Percentiles rank a stretch among this genome's conserved stretches.
Conservation (phyloP, 2,797 vertebrate genomes). For the Hafferia zeledoni region DNA sequence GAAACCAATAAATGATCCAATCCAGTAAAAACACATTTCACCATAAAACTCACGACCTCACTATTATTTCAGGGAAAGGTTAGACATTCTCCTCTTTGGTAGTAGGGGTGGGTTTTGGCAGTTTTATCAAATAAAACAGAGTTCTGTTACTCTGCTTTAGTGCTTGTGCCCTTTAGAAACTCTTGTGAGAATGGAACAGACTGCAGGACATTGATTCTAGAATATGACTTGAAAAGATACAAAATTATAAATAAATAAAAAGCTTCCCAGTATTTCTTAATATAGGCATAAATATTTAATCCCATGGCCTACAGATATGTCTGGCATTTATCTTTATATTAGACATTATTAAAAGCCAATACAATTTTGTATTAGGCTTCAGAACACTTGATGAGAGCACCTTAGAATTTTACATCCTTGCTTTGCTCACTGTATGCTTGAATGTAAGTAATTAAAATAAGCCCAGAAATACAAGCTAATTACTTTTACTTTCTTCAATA, state of each 20-base stretch:
- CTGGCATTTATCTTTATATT: constrained; percentile 27
- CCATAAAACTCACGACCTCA: neutral
- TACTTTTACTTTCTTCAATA: neutral
- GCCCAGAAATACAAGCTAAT: neutral
- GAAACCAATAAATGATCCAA: neutral
- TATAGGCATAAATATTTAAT: constrained; percentile 47
- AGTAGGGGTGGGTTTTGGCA: neutral
- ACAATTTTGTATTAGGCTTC: neutral
- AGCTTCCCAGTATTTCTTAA: constrained; percentile 32
- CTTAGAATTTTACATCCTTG: neutral
- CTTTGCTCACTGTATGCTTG: neutral
- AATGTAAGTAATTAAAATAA: neutral
- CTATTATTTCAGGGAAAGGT: neutral
- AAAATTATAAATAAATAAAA: constrained; percentile 57
- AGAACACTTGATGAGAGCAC: neutral
- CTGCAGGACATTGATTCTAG: neutral
- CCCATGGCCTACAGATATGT: neutral
- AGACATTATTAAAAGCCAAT: constrained; percentile 9
- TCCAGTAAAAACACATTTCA: neutral
- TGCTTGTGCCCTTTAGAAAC: neutral
- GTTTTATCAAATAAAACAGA: neutral
- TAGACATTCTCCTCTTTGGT: neutral
- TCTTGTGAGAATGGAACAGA: neutral
- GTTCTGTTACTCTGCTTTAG: neutral
- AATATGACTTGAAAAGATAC: constrained; percentile 6